Conservation (phyloP, 2,888 invertebrate species). For the Xanthia togata region DNA sequence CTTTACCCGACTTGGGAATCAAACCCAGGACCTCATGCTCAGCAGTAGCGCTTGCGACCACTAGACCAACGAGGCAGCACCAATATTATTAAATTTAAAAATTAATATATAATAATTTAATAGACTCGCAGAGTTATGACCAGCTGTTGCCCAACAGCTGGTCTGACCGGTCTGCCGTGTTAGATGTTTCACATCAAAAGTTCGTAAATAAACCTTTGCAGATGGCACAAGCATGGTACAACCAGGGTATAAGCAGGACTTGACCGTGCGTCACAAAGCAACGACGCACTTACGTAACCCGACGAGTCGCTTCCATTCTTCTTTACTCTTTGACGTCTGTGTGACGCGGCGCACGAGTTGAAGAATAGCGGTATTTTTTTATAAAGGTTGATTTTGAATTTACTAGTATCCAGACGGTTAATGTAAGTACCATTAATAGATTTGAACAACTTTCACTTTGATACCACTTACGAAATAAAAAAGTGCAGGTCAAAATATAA, state of each 20-base stretch:
- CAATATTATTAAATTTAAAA: no score
- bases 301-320: constrained; percentile 50
- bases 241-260: constrained; percentile 32
- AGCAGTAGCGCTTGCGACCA: no score
- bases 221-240: not conserved
- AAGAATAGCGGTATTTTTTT: not conserved
- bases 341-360: constrained; percentile 25
- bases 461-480: not conserved
- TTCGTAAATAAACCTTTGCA: constrained; percentile 6
- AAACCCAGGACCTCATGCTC: no score
- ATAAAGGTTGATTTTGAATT: not conserved
- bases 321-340: constrained; percentile 61
- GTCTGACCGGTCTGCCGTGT: no score
- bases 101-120: no score
- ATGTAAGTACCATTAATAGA: not conserved
- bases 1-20: no score
- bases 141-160: no score
- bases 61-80: no score
- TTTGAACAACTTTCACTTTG: not conserved
- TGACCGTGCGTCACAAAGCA: constrained; percentile 62
- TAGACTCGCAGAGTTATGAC: no score
- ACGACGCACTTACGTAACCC: constrained; percentile 52
- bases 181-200: not conserved
- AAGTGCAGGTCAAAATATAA: no score
- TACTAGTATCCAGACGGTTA: not conserved